Conservation (phyloP, 1,140 invertebrate species). For the Lasioglossum baleicum region DNA sequence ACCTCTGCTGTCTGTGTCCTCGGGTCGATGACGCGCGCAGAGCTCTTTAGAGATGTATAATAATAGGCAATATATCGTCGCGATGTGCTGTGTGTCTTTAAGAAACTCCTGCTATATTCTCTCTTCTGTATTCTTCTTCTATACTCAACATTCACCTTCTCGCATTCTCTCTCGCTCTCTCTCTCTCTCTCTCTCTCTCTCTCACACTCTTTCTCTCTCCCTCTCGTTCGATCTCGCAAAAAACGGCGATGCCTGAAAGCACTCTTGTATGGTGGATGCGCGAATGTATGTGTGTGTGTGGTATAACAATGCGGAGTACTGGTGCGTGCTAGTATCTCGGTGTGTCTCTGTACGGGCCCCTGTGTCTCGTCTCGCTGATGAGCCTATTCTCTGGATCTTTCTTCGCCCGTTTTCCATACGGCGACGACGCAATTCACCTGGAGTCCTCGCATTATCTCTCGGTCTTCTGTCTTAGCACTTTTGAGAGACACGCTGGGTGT, state of each 20-base stretch:
- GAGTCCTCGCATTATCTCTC: too few species aligned
- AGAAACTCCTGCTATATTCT: background rate
- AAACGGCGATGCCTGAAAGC: conserved; percentile 30
- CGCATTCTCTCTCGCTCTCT: conserved; percentile 28
- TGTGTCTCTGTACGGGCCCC: conserved; percentile 10
- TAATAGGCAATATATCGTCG: conserved; percentile 33
- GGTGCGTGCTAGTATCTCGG: conserved; percentile 23
- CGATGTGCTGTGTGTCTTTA: conserved; percentile 17
- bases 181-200: conserved; percentile 28
- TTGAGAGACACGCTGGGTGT: too few species aligned
- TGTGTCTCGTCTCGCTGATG: background rate
- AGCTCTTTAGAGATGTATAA: conserved; percentile 24
- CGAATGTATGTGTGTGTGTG: background rate
- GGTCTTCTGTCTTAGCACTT: too few species aligned
- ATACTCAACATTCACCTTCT: conserved; percentile 28
- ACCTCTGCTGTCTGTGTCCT: too few species aligned
- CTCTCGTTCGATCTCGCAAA: background rate
- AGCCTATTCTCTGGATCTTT: background rate
- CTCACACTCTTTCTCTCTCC: conserved; percentile 25
- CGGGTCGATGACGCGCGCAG: background rate
- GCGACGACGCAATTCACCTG: too few species aligned
- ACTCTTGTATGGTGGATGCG: conserved; percentile 9
- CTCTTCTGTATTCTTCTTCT: too few species aligned
- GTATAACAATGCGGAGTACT: conserved; percentile 30
- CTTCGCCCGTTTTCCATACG: too few species aligned